Base-by-base conservation (phyloP, 2,888 invertebrate species). In the Microdon myrmicae region DNA sequence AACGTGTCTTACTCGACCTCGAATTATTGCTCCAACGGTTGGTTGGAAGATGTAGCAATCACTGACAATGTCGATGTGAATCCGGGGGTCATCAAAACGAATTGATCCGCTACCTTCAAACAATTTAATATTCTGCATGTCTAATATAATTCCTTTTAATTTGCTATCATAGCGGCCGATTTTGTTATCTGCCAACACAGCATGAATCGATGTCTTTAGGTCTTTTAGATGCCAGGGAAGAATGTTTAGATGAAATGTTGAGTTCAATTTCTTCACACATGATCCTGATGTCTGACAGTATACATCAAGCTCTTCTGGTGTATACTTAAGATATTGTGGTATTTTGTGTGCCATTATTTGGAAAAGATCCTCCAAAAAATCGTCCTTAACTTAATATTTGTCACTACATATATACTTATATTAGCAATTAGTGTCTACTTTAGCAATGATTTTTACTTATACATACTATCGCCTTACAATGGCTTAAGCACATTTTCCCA, bases 21-120 rank as follows among this genome's bases (percentile, higher is more conserved):
- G 81, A 7, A 88, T 73, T 4, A 75, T 75, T 47, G 82, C 81
- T 1, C 84, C 86, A 25, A 84, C 72, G 64, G 77, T 71, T 2
- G 88, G 88, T 55, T 82, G 81, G 69, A 89, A 88, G 10, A 88
- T 72, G 71, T 85, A 87, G 72, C 86, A 88, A 70, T 87, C 85
- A 1, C 84, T 86, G 69, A 82, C 78, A 2, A 88, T 77, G 67
- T 85, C 80, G 19, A 87, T 67, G 71, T 87, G 87, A 61, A 87
- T 78, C 26, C 78, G 82, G 17, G 82, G 82, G 54, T 82, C 81
- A 66, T 87, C 86, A 28, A 82, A 75, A 5, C 83, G 76, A 29
- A 86, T 77, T 2, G 75, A 75, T 3, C 84, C 86, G 2, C 77
- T 61, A 2, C 78, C 69, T 1, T 80, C 81, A 3, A 84, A 54